Evolutionary conservation across 2,888 invertebrate genomes (phyloP).

Genomic region (Andrena fulva): DNA sequence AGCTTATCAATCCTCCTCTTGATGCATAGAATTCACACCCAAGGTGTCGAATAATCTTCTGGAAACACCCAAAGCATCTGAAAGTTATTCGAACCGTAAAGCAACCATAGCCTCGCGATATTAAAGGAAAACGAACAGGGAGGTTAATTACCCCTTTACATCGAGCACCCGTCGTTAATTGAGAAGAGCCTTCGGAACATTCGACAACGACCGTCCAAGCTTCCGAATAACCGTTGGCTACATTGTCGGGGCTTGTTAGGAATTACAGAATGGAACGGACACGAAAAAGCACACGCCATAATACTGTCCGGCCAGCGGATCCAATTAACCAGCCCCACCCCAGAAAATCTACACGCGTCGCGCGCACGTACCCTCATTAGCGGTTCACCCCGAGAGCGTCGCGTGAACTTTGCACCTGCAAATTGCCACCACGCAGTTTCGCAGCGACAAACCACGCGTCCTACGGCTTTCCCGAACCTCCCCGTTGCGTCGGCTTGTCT

Average conservation of each 20-base stretch:
- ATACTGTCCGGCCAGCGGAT: slow-evolving; percentile 43
- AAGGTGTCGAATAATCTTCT: neutral
- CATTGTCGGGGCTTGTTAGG: slow-evolving; percentile 30
- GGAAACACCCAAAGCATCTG: neutral
- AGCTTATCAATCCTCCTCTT: neutral
- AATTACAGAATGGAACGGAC: slow-evolving; percentile 41
- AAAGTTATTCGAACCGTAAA: slow-evolving; percentile 1
- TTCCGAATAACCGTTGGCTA: slow-evolving; percentile 41
- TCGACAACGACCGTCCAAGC: slow-evolving; percentile 17
- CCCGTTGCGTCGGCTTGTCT: neutral
- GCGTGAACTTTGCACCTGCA: slow-evolving; percentile 81
- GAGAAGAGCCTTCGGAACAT: slow-evolving; percentile 24
- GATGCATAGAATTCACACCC: neutral
- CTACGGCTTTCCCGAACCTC: neutral
- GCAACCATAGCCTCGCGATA: neutral
- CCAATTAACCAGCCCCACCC: slow-evolving; percentile 67
- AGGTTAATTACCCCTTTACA: slow-evolving; percentile 25
- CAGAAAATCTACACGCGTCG: slow-evolving; percentile 71
- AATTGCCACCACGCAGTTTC: slow-evolving; percentile 62
- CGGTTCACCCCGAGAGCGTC: slow-evolving; percentile 69
- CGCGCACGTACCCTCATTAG: slow-evolving; percentile 74
- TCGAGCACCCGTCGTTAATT: slow-evolving; percentile 26
- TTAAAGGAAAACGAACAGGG: neutral
- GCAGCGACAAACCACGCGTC: slow-evolving; percentile 4
- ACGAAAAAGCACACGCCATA: slow-evolving; percentile 53